Base-by-base conservation (phyloP, 2,888 invertebrate genomes). In the Phalera bucephala region DNA sequence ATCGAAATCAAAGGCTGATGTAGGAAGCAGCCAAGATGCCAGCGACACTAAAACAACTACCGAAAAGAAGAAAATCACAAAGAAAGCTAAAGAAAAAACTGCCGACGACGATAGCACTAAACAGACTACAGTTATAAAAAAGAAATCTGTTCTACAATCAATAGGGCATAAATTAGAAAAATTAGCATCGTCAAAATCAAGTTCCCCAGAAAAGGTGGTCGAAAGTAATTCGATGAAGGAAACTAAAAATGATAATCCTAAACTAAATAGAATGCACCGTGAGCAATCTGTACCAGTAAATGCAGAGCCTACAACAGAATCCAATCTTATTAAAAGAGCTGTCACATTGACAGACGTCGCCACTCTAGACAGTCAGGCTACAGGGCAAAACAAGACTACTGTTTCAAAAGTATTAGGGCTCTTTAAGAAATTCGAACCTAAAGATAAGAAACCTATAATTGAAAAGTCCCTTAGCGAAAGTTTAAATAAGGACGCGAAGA, bases 151-250 rank as follows among this genome's bases (percentile, higher is more conserved):
- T 52, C 81, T 96, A 23, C 95, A 95, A 65, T 93, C 93, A 0
- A 92, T 96, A 56, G 95, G 96, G 27, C 95, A 95, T 65, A 94
- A 94, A 71, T 90, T 94, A 63, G 94, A 94, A 75, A 94, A 94
- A 69, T 90, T 94, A 21, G 85, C 92, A 1, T 90, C 91, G 31
- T 88, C 83, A 43, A 90, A 90, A 63, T 73, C 82, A 47, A 73
- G 83, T 76, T 73, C 91, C 55, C 86, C 89, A 47, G 80, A 91
- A 78, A 86, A 93, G 73, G 72, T 46, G 52, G 49, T 66, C 35
- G 80, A 81, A 40, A 77, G 63, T 36, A 72, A 49, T 56, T 44
- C 59, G 33, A 60, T 58, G 13, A 68, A 38, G 38, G 76, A 76
- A 19, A 39, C 50, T 21, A 78, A 78, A 38, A 82, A 77, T 61